Conservation (phyloP, 2,888 invertebrate genomes). For the Hydraecia micacea region DNA sequence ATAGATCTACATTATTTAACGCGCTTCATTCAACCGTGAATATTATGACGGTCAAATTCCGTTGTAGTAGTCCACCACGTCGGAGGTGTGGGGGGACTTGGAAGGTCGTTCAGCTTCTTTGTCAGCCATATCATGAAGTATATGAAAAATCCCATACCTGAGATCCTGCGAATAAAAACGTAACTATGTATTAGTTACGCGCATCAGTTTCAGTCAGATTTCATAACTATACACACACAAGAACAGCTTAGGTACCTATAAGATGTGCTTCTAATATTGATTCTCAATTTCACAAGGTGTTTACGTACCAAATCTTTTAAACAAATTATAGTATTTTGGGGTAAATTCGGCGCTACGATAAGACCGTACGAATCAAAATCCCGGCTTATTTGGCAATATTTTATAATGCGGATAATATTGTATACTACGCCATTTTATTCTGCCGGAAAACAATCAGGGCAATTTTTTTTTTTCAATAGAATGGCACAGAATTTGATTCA, state of each 20-base stretch:
- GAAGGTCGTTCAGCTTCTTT: constrained; percentile 74
- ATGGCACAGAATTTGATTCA: too few species aligned
- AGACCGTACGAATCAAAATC: too few species aligned
- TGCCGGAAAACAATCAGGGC: too few species aligned
- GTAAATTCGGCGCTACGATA: too few species aligned
- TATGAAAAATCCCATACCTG: constrained; percentile 74
- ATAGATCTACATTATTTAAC: neutral
- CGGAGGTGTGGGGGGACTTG: constrained; percentile 71
- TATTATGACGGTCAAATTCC: constrained; percentile 18
- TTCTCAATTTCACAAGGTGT: neutral
- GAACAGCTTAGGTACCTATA: too few species aligned
- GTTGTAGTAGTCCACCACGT: constrained; percentile 20
- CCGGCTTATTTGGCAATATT: too few species aligned
- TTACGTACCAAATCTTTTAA: neutral
- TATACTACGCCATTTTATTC: too few species aligned
- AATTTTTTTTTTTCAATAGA: too few species aligned
- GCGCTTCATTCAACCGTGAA: constrained; percentile 29
- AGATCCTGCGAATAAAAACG: constrained; percentile 59
- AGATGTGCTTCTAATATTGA: neutral
- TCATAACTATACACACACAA: neutral
- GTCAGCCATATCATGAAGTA: constrained; percentile 79
- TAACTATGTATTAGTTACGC: neutral
- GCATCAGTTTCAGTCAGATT: neutral
- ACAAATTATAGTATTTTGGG: neutral
- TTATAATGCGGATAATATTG: too few species aligned